Percentiles rank a stretch among this genome's conserved stretches.
These are phyloP conservation scores for Meta bourneti DNA, from an alignment of 2,888 invertebrate genomes.

Conservation along the genomic window DNA sequence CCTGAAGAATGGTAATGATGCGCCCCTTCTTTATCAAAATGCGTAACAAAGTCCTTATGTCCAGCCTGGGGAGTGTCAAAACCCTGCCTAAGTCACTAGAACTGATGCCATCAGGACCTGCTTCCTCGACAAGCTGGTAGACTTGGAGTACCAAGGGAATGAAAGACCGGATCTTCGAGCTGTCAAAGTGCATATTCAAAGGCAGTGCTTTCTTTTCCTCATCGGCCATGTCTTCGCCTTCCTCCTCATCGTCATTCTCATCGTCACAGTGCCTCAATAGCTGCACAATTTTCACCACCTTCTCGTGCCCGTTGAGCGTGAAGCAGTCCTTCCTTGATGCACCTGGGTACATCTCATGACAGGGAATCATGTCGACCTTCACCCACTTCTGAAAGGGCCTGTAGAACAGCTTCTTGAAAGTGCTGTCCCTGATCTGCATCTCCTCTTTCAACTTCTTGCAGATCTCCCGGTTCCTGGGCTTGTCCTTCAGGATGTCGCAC, in stretches of 20 bases:
- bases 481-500: conserved; percentile 83
- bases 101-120: conserved; percentile 83
- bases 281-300: conserved; percentile 81
- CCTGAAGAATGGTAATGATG: conserved; percentile 83
- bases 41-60: conserved; percentile 80
- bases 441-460: conserved; percentile 43
- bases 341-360: conserved; percentile 84
- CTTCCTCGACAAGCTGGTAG: conserved; percentile 82
- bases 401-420: conserved; percentile 75
- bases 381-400: conserved; percentile 76
- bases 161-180: conserved; percentile 76
- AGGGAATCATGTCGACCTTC: conserved; percentile 81
- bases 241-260: conserved; percentile 32
- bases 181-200: conserved; percentile 56
- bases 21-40: conserved; percentile 81
- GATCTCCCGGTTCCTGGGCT: conserved; percentile 82
- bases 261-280: conserved; percentile 67
- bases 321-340: conserved; percentile 82
- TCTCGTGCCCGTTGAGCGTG: conserved; percentile 82
- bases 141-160: conserved; percentile 83
- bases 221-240: conserved; percentile 27
- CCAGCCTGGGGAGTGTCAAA: conserved; percentile 79
- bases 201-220: conserved; percentile 11
- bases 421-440: conserved; percentile 61
- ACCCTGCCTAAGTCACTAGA: conserved; percentile 80